These are phyloP conservation scores for Falco concolor DNA, from an alignment of 2,797 vertebrate genomes.

Conservation along the genomic window DNA sequence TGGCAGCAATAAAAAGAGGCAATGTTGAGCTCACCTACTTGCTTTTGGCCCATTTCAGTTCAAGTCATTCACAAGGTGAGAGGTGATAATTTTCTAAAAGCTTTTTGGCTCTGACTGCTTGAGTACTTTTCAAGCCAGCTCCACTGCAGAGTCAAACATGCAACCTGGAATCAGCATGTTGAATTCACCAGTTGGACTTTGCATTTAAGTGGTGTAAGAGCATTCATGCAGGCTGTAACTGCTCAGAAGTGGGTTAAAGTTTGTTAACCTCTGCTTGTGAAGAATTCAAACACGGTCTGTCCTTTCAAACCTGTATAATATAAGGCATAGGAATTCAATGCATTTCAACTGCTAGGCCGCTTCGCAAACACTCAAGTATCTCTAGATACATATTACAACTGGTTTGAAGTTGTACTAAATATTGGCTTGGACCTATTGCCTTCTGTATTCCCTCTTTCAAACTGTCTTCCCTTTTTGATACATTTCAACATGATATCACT, in stretches of 20 bases:
- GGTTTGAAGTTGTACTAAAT: not conserved
- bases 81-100: not conserved
- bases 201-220: not conserved
- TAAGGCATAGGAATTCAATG: not conserved
- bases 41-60: not conserved
- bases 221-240: not conserved
- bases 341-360: not conserved
- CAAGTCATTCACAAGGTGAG: not conserved
- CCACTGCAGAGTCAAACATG: not conserved
- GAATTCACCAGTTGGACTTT: not conserved
- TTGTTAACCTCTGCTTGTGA: not conserved
- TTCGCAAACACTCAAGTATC: not conserved
- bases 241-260: not conserved
- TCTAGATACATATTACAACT: accelerated
- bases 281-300: not conserved
- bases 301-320: not conserved
- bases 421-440: not conserved
- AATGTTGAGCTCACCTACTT: not conserved
- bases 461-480: not conserved
- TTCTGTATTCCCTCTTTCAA: not conserved
- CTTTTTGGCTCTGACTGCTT: not conserved
- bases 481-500: not conserved
- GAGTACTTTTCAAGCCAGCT: not conserved
- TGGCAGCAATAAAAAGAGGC: too few species aligned
- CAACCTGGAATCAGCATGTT: not conserved